Conservation (phyloP, 2,888 invertebrate species). For the Formica aserva region DNA sequence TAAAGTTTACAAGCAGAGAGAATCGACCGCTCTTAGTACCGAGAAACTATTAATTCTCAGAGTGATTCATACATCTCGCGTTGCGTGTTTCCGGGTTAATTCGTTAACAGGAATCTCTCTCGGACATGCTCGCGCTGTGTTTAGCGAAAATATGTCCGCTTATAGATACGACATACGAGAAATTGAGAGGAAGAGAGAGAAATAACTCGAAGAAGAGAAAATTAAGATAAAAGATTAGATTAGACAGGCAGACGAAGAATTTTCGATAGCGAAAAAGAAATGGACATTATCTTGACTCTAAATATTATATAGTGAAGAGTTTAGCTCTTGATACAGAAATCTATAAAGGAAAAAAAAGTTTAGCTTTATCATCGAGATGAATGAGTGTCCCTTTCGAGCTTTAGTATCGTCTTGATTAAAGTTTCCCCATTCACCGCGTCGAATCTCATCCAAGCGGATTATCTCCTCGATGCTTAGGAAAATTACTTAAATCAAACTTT, state of each 20-base stretch:
- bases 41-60: neutral
- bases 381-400: neutral
- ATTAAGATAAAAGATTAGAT: neutral
- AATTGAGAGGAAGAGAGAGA: neutral
- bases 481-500: constrained; percentile 6
- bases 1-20: neutral
- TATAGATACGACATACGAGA: constrained; percentile 1
- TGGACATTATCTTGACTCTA: neutral
- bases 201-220: neutral
- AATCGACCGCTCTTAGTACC: neutral
- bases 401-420: neutral
- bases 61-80: constrained; percentile 32
- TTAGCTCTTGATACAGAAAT: neutral
- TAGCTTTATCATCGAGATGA: constrained; percentile 15
- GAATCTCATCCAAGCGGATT: constrained; percentile 33
- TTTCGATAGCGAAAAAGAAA: neutral
- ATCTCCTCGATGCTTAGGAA: neutral
- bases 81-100: constrained; percentile 21
- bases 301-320: constrained; percentile 1
- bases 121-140: neutral
- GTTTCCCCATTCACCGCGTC: neutral
- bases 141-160: neutral
- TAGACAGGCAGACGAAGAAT: neutral
- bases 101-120: constrained; percentile 12
- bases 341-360: neutral